These are phyloP conservation scores for Cathartes aura DNA, from an alignment of 2,113 vertebrate species.

Conservation along the genomic window DNA sequence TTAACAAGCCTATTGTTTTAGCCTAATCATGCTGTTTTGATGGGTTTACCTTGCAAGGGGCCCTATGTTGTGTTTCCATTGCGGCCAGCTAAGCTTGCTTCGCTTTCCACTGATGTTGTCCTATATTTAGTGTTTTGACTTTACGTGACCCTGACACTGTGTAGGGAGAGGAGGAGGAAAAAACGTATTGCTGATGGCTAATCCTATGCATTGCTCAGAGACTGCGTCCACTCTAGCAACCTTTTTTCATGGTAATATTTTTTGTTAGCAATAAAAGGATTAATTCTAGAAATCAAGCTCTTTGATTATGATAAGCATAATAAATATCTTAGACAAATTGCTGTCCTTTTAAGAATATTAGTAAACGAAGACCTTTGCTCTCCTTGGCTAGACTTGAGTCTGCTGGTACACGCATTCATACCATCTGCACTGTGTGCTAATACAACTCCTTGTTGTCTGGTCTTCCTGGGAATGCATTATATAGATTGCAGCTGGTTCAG, in stretches of 20 bases:
- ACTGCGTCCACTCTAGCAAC: not conserved
- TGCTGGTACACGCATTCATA: conserved; percentile 44
- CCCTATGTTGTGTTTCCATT: not conserved
- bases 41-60: conserved; percentile 18
- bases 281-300: conserved; percentile 52
- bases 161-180: conserved; percentile 33
- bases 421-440: conserved; percentile 69
- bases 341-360: conserved; percentile 72
- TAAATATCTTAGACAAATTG: conserved; percentile 58
- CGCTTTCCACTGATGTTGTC: conserved; percentile 11
- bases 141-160: conserved; percentile 19
- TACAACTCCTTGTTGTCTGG: conserved; percentile 72
- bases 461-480: conserved; percentile 78
- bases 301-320: conserved; percentile 62
- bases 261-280: conserved; percentile 56
- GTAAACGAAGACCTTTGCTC: conserved; percentile 67
- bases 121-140: conserved; percentile 58
- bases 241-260: conserved; percentile 59
- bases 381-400: conserved; percentile 25
- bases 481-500: conserved; percentile 78
- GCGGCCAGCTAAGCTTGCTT: conserved; percentile 14
- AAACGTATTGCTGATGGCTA: conserved; percentile 39
- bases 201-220: conserved; percentile 14
- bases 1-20: not conserved
- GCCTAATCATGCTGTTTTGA: not conserved